phyloP scores from a whole-genome alignment of 1,140 invertebrate species.

The Drosophila quadrilineata region DNA sequence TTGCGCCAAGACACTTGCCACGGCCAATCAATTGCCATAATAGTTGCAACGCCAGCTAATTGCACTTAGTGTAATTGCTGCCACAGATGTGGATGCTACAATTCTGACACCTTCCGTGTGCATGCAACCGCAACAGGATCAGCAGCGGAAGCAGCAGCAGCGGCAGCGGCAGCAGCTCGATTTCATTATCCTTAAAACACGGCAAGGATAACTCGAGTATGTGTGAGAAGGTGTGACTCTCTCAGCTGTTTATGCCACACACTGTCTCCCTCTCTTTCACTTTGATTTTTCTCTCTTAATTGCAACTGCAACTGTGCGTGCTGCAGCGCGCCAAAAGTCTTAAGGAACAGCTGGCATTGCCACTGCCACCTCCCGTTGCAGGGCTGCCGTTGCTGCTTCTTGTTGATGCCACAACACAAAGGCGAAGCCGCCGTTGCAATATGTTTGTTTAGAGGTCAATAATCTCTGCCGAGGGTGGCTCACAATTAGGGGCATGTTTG shows the following conservation, averaged over 20 bases:
- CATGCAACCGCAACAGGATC: constrained; percentile 44
- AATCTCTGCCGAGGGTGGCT: constrained; percentile 59
- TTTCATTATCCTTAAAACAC: constrained; percentile 41
- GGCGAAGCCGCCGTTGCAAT: constrained; percentile 27
- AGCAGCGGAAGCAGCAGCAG: constrained; percentile 47
- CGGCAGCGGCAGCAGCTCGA: constrained; percentile 10
- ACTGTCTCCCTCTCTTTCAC: no score
- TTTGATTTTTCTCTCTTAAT: constrained; percentile 50
- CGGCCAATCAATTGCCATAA: constrained; percentile 33
- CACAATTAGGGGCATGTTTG: background rate
- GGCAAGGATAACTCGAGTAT: no score
- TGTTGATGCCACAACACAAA: constrained; percentile 29
- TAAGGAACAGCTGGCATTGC: constrained; percentile 40
- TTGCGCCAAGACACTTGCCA: constrained; percentile 22
- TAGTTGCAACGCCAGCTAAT: constrained; percentile 34
- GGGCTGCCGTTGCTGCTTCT: constrained; percentile 4
- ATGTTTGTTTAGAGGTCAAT: constrained; percentile 61
- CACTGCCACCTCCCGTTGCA: no score
- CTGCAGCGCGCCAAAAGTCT: constrained; percentile 49
- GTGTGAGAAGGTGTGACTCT: no score
- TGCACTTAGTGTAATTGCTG: constrained; percentile 54
- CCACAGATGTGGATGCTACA: constrained; percentile 49
- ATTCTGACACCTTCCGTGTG: constrained; percentile 57
- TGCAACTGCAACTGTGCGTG: constrained; percentile 49
- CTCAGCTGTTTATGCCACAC: constrained; percentile 76